These are phyloP conservation scores for Tenrec ecaudatus DNA, from an alignment of 2,113 vertebrate species.

Conservation along the genomic window DNA sequence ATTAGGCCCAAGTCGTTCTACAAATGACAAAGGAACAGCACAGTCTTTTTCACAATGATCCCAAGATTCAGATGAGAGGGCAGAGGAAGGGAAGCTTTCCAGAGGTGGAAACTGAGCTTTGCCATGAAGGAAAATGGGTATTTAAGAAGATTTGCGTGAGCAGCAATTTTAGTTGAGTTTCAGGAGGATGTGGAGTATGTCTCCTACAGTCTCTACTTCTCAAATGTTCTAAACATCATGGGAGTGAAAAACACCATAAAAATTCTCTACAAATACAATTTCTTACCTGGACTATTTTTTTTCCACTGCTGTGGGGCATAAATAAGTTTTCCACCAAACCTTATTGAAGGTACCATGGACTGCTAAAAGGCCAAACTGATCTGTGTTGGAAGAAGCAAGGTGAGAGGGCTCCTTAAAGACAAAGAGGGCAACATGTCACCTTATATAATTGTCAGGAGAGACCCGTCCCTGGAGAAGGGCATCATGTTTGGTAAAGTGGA, in stretches of 20 bases:
- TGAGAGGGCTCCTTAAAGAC: too few species aligned
- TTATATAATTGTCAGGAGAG: too few species aligned
- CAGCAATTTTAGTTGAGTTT: conserved; percentile 3
- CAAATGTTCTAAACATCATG: neutral
- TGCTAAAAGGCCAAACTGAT: too few species aligned
- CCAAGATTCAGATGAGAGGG: neutral
- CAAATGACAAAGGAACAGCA: neutral
- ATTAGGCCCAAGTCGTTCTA: neutral
- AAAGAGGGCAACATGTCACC: too few species aligned
- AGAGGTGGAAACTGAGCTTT: neutral
- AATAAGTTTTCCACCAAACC: neutral
- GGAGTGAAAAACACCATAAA: neutral
- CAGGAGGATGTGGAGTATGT: neutral
- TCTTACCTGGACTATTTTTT: conserved; percentile 1
- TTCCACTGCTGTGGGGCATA: neutral
- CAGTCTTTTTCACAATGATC: neutral
- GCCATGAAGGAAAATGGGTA: neutral
- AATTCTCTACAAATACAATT: neutral
- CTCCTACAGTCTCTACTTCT: conserved; percentile 24
- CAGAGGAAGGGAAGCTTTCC: neutral
- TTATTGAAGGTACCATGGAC: too few species aligned
- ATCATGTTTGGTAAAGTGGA: too few species aligned
- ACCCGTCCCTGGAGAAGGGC: too few species aligned
- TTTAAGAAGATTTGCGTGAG: neutral
- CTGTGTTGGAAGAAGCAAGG: too few species aligned